A percentile compares a stretch with the other conserved stretches of the same genome.
Conservation (phyloP, 2,113 vertebrate species). For the Hippocampus comes region DNA sequence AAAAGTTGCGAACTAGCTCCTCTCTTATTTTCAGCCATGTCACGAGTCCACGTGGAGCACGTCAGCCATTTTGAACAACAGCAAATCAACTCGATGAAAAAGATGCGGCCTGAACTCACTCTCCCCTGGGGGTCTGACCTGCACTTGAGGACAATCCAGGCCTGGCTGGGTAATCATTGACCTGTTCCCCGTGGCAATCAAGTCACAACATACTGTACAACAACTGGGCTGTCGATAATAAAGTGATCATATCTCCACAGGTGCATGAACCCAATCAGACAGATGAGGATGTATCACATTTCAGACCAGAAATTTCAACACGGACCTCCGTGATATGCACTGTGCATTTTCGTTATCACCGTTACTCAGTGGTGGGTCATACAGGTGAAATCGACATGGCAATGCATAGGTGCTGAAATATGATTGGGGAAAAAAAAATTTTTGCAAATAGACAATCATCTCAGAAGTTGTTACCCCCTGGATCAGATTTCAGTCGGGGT, state of each 20-base stretch:
- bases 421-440: too few relatives aligned
- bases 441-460: neutral
- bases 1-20: too few relatives aligned
- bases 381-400: too few relatives aligned
- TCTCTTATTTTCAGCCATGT: too few relatives aligned
- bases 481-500: neutral
- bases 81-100: neutral
- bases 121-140: constrained; percentile 51
- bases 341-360: too few relatives aligned
- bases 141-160: constrained; percentile 58
- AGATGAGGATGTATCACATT: neutral
- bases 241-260: neutral
- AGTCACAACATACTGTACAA: constrained; percentile 48
- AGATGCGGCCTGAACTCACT: neutral
- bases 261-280: constrained; percentile 9
- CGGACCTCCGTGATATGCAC: too few relatives aligned
- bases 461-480: neutral
- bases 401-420: too few relatives aligned
- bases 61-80: too few relatives aligned
- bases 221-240: constrained; percentile 39
- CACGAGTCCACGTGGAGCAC: too few relatives aligned
- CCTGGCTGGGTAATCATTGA: constrained; percentile 69
- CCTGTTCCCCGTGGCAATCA: constrained; percentile 60
- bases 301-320: too few relatives aligned
- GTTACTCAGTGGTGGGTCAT: too few relatives aligned